These are phyloP conservation scores for Scylla paramamosain DNA, from an alignment of 1,140 invertebrate genomes.

Conservation along the genomic window DNA sequence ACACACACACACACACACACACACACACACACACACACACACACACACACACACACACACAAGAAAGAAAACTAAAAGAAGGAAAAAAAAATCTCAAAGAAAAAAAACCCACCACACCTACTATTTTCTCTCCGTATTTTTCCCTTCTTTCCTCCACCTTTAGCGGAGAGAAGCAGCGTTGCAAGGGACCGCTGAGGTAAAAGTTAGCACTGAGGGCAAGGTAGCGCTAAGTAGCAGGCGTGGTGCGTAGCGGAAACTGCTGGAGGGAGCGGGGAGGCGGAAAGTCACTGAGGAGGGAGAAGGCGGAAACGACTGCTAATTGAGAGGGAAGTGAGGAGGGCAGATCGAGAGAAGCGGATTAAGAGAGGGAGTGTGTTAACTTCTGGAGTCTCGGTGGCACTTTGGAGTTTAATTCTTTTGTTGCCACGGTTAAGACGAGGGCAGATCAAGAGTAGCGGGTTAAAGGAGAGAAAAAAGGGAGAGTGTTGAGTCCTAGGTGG, in stretches of 20 bases:
- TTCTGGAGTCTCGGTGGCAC: too few relatives aligned
- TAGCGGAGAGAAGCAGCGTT: not conserved
- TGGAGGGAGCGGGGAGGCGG: not conserved
- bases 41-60: slow-evolving; percentile 1
- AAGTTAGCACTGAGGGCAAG: too few relatives aligned
- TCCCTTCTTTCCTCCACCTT: not conserved
- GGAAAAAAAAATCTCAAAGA: not conserved
- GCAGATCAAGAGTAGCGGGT: too few relatives aligned
- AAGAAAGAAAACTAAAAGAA: not conserved
- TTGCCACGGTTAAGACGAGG: too few relatives aligned
- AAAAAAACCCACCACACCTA: not conserved
- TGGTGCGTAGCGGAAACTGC: not conserved
- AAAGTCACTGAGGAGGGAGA: not conserved
- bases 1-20: not conserved
- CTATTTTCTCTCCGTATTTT: not conserved
- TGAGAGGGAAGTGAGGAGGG: not conserved
- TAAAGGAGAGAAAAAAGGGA: too few relatives aligned
- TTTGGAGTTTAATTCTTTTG: too few relatives aligned
- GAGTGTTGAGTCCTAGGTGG: too few relatives aligned
- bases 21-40: not conserved
- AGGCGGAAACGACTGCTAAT: not conserved
- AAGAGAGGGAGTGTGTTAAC: not conserved
- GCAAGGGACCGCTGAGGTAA: not conserved
- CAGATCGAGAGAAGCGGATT: not conserved
- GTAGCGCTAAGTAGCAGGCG: not conserved